phyloP scores from a whole-genome alignment of 1,140 invertebrate genomes.

The Kradibia gibbosae region DNA sequence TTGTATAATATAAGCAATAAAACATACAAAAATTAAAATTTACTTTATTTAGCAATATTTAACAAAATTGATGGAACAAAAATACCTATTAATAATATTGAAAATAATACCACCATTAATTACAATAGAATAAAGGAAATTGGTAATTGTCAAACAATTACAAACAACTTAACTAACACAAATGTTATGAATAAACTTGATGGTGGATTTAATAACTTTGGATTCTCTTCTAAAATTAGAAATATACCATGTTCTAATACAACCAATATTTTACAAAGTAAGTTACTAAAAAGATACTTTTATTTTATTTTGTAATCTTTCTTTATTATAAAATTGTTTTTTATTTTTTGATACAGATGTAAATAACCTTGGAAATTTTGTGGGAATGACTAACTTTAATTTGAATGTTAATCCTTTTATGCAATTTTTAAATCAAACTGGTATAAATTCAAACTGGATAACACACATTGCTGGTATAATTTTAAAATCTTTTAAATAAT shows the following conservation, averaged over 20 bases:
- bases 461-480: conserved; percentile 63
- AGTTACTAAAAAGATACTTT: conserved; percentile 35
- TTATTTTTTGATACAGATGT: conserved; percentile 63
- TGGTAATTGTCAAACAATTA: conserved; percentile 63
- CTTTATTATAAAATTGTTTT: background rate
- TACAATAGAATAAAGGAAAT: conserved; percentile 60
- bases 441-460: conserved; percentile 66
- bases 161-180: conserved; percentile 58
- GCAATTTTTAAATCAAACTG: conserved; percentile 69
- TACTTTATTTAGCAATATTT: background rate
- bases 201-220: conserved; percentile 40
- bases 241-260: conserved; percentile 75
- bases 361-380: conserved; percentile 67
- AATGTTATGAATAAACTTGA: conserved; percentile 61
- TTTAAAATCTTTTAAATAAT: conserved; percentile 38
- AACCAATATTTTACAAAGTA: conserved; percentile 79
- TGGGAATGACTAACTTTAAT: conserved; percentile 69
- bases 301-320: background rate
- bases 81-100: background rate
- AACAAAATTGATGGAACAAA: background rate
- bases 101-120: background rate
- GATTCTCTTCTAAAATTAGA: conserved; percentile 50
- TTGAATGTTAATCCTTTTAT: conserved; percentile 70
- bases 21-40: background rate
- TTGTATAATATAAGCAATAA: background rate